These are phyloP conservation scores for Penaeus indicus DNA, from an alignment of 1,140 invertebrate genomes.

Conservation along the genomic window DNA sequence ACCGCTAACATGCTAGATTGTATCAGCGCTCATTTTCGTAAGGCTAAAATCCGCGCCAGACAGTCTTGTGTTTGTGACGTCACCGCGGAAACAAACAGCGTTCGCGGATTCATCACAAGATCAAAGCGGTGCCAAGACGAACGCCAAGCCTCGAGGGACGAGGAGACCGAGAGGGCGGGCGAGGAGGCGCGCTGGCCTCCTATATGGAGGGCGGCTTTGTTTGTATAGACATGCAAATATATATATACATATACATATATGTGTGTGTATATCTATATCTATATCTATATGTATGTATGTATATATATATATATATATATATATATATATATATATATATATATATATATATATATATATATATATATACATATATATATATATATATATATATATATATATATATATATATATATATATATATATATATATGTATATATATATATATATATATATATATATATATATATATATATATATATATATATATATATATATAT, in stretches of 20 bases:
- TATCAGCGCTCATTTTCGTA: too few species aligned
- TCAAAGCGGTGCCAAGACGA: too few species aligned
- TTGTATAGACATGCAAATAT: neutral
- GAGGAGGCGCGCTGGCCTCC: too few species aligned
- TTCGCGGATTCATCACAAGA: too few species aligned
- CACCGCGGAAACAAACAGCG: too few species aligned
- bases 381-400: neutral
- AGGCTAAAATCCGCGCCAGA: too few species aligned
- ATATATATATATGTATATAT: neutral
- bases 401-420: neutral
- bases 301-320: conserved; percentile 25
- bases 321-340: conserved; percentile 19
- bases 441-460: conserved; percentile 18
- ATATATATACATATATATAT: neutral
- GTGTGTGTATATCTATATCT: neutral
- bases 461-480: conserved; percentile 15
- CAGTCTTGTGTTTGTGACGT: too few species aligned
- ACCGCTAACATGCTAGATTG: too few species aligned
- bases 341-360: conserved; percentile 11
- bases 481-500: neutral
- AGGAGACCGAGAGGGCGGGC: too few species aligned
- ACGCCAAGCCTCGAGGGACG: too few species aligned
- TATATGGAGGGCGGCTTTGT: neutral
- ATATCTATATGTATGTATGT: neutral
- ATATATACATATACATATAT: neutral